A percentile compares a stretch with the other conserved stretches of the same genome.
Conservation (phyloP, 2,797 vertebrate genomes). For the Anguilla marmorata region DNA sequence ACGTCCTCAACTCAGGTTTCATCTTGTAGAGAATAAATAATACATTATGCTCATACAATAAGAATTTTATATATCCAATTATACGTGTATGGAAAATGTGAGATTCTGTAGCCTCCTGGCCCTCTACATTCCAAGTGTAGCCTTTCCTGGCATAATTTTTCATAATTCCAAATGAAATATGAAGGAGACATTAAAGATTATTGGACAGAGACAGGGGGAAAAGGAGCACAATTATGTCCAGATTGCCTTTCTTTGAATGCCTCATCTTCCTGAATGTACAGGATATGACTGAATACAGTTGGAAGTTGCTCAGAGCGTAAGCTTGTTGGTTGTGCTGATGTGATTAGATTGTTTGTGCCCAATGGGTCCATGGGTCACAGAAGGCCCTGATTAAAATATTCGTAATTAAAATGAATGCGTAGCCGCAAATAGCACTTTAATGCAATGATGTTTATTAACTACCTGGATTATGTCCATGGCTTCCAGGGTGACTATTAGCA, state of each 20-base stretch:
- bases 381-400: background rate
- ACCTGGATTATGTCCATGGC: background rate
- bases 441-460: background rate
- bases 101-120: slow-evolving; percentile 2
- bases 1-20: background rate
- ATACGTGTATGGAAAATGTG: slow-evolving; percentile 5
- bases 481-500: background rate
- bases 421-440: background rate
- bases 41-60: slow-evolving; percentile 21
- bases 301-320: background rate
- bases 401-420: background rate
- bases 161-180: slow-evolving; percentile 11
- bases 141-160: slow-evolving; percentile 2
- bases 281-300: background rate
- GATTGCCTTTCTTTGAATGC: background rate
- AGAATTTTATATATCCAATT: slow-evolving; percentile 13
- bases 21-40: slow-evolving; percentile 14
- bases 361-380: background rate
- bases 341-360: background rate
- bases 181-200: slow-evolving; percentile 12
- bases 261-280: background rate
- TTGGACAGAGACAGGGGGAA: background rate
- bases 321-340: background rate
- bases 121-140: background rate
- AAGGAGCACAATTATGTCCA: background rate